Percentiles rank a stretch among this genome's conserved stretches.
phyloP scores from a whole-genome alignment of 2,113 vertebrate genomes.

The Rhodinocichla rosea region DNA sequence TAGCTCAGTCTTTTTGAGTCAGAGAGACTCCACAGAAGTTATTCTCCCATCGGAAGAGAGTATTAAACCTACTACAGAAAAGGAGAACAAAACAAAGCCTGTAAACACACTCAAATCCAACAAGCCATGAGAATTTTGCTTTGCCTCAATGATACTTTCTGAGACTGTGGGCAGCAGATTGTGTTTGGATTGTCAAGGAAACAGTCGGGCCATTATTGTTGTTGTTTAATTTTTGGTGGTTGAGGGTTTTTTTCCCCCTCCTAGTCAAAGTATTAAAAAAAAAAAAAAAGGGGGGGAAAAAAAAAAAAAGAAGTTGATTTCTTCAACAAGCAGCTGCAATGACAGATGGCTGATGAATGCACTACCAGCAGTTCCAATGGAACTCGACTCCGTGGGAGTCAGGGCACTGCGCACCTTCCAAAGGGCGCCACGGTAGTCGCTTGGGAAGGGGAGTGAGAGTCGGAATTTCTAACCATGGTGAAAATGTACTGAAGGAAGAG shows the following conservation, averaged over 20 bases:
- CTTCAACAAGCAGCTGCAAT: slow-evolving; percentile 68
- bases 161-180: slow-evolving; percentile 43
- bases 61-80: neutral
- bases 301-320: slow-evolving; percentile 25
- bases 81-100: neutral
- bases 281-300: accelerated
- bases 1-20: neutral
- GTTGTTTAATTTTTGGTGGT: slow-evolving; percentile 54
- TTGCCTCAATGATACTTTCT: slow-evolving; percentile 13
- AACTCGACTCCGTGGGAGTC: slow-evolving; percentile 69
- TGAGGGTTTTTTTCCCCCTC: neutral
- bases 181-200: slow-evolving; percentile 62
- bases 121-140: neutral
- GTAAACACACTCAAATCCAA: neutral
- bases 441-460: slow-evolving; percentile 65
- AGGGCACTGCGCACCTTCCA: slow-evolving; percentile 62
- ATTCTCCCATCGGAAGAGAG: neutral
- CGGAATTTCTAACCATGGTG: slow-evolving; percentile 58
- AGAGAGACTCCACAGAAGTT: neutral
- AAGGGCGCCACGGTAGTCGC: slow-evolving; percentile 60
- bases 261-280: slow-evolving; percentile 29
- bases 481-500: slow-evolving; percentile 65
- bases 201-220: slow-evolving; percentile 49
- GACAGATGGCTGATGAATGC: slow-evolving; percentile 68
- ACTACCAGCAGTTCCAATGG: slow-evolving; percentile 67